These are phyloP conservation scores for Drosophila formosana DNA, from an alignment of 2,888 invertebrate genomes.

Conservation along the genomic window DNA sequence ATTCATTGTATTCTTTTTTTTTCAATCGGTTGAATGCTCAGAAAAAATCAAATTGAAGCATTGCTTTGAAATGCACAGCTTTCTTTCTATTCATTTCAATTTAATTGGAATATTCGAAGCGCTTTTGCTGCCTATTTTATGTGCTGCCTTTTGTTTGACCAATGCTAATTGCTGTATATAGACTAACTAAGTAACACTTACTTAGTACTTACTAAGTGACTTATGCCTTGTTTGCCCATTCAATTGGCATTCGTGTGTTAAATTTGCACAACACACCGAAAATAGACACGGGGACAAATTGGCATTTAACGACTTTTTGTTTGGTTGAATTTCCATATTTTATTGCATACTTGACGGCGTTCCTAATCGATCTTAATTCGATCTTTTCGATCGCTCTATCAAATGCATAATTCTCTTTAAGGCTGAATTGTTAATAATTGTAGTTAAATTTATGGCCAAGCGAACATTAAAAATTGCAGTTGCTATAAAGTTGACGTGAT, in stretches of 20 bases:
- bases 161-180: conserved; percentile 25
- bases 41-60: conserved; percentile 7
- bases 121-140: conserved; percentile 5
- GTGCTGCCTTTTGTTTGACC: conserved; percentile 2
- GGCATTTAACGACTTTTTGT: conserved; percentile 32
- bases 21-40: conserved; percentile 15
- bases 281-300: conserved; percentile 37
- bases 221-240: conserved; percentile 22
- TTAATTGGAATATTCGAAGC: conserved; percentile 14
- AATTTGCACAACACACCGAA: conserved; percentile 10
- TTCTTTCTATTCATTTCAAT: conserved; percentile 7
- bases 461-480: conserved; percentile 1
- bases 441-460: conserved; percentile 5
- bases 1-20: conserved; percentile 5
- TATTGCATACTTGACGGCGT: conserved; percentile 48
- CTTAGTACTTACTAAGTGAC: conserved; percentile 29
- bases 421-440: not conserved
- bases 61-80: conserved; percentile 43
- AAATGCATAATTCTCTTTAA: not conserved
- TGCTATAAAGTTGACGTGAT: conserved; percentile 9
- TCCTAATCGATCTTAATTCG: not conserved
- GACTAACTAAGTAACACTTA: conserved; percentile 29
- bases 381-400: not conserved
- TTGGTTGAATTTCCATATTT: conserved; percentile 5
- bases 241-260: conserved; percentile 37